Evolutionary conservation across 2,888 invertebrate genomes (phyloP), one percentile per base, ranked within the genome.

Genomic region (Lepetodrilus schrolli): DNA sequence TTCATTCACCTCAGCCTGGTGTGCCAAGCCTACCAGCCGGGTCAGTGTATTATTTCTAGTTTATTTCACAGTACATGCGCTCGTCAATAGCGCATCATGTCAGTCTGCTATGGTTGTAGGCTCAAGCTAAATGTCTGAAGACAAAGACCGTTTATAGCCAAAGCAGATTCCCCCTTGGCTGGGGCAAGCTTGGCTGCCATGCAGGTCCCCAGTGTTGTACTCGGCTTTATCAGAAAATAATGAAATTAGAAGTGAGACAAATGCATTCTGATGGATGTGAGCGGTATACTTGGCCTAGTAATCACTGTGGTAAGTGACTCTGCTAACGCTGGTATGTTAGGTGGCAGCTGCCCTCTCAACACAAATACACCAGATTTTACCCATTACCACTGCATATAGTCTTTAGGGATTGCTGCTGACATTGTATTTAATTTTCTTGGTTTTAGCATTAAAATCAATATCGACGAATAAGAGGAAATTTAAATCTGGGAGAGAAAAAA

Each of bases 191-290:
- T n/a, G n/a, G n/a, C n/a, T n/a, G n/a, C n/a, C n/a, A n/a, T 10
- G 10, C 10, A 4, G 43, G 43, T 58, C 58, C 58, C 58, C 58
- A 26, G 58, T 58, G 34, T 34, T 58, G 58, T 26, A 58, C 58
- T 58, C 34, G 58, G 58, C 58, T 58, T 58, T 76, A 74, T 76
- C 76, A 72, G 71, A 68, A 76, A 76, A 74, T 76, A 76, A 76
- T 76, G 74, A 76, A 76, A 76, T 76, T 76, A 76, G 71, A 72
- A 76, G 73, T 68, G 47, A 70, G 47, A 43, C 43, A 72, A 72
- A 72, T 72, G 72, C 47, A 72, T 65, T 37, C 47, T 72, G 72
- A 72, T 72, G 72, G 72, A 58, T 58, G 65, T 23, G 66, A 68
- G 68, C 68, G 47, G 68, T 43, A 68, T 68, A 68, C 68, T 68